These are phyloP conservation scores for Tryphoninae sp. DNA, from an alignment of 2,888 invertebrate genomes.

Conservation along the genomic window DNA sequence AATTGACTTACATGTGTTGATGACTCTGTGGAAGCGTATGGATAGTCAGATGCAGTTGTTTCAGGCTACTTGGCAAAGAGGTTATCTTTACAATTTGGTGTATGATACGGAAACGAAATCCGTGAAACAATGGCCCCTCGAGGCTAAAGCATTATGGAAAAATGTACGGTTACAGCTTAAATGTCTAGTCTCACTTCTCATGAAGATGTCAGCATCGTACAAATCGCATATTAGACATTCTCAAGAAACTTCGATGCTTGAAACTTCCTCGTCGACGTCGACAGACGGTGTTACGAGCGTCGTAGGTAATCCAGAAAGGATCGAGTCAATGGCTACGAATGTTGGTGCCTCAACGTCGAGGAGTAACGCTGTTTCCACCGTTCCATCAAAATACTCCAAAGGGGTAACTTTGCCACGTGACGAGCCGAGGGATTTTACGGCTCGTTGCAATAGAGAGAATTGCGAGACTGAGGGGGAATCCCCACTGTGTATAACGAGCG, in stretches of 20 bases:
- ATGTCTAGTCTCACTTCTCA: conserved; percentile 60
- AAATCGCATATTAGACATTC: conserved; percentile 45
- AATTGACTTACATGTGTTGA: conserved; percentile 83
- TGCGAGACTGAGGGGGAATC: conserved; percentile 60
- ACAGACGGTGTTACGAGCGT: neutral
- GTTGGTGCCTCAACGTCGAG: conserved; percentile 34
- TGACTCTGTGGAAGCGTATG: conserved; percentile 86
- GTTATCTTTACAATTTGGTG: conserved; percentile 59
- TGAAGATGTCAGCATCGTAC: conserved; percentile 42
- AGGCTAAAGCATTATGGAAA: neutral
- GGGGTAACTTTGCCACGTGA: conserved; percentile 71
- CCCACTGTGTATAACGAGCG: conserved; percentile 1
- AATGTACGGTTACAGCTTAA: conserved; percentile 43
- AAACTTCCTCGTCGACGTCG: conserved; percentile 22
- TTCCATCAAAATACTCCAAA: conserved; percentile 68
- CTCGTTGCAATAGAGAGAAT: conserved; percentile 70
- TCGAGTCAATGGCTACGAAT: neutral
- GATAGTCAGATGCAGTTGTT: conserved; percentile 84
- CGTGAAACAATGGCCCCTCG: neutral
- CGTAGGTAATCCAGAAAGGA: neutral
- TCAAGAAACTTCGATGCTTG: neutral
- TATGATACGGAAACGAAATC: conserved; percentile 24
- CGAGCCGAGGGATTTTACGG: conserved; percentile 67
- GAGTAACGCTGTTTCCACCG: conserved; percentile 6
- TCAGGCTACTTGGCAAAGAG: conserved; percentile 64